phyloP scores from a whole-genome alignment of 2,113 vertebrate species.

The Petromus typicus region DNA sequence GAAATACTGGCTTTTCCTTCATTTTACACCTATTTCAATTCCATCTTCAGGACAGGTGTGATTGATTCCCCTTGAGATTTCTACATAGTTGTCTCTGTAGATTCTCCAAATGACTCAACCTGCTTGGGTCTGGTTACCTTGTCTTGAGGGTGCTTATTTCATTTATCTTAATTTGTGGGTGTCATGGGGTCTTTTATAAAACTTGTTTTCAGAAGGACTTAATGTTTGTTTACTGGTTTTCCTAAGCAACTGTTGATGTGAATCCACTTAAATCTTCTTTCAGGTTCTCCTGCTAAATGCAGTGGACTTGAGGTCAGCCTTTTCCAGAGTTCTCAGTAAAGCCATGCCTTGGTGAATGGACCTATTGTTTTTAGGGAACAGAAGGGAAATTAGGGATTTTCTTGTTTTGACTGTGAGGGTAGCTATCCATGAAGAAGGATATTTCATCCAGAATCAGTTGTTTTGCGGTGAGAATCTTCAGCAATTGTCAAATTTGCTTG shows the following conservation, averaged over 20 bases:
- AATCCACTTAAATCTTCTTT: background rate
- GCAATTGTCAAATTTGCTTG: background rate
- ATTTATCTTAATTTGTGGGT: background rate
- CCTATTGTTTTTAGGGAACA: background rate
- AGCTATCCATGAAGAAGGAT: background rate
- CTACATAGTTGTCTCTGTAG: background rate
- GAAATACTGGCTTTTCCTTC: background rate
- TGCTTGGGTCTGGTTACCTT: background rate
- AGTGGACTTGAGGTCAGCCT: too few species aligned
- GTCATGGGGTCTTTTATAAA: background rate
- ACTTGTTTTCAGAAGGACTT: background rate
- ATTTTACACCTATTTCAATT: background rate
- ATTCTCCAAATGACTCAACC: background rate
- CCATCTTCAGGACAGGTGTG: too few species aligned
- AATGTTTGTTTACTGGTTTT: background rate
- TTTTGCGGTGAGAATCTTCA: background rate
- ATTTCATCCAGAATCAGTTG: background rate
- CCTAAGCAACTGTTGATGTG: background rate
- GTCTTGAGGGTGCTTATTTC: background rate
- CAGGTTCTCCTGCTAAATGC: background rate
- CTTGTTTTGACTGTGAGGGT: background rate
- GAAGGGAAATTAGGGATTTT: background rate
- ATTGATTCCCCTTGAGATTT: background rate
- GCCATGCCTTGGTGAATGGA: background rate
- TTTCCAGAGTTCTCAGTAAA: background rate